Evolutionary conservation across 2,797 vertebrate species (phyloP).

Genomic region (Hozukius guyotensis): DNA sequence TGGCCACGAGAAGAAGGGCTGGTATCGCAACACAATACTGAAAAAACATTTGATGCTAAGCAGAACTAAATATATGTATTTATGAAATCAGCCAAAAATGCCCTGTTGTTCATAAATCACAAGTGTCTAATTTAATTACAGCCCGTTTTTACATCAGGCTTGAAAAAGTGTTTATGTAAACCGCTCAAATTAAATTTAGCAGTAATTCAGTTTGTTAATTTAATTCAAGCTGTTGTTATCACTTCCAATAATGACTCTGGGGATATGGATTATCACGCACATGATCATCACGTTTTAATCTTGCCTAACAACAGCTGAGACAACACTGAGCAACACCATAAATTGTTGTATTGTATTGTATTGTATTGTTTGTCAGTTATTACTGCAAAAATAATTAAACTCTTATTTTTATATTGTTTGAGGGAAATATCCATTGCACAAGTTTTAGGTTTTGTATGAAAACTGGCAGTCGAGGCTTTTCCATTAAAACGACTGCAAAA

Average conservation of each 20-base stretch:
- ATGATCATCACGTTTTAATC: slow-evolving; percentile 21
- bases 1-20: not conserved
- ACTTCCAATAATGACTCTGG: slow-evolving; percentile 16
- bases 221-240: slow-evolving; percentile 18
- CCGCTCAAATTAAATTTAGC: slow-evolving; percentile 22
- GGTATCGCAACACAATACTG: not conserved
- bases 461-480: not conserved
- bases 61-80: not conserved
- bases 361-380: not conserved
- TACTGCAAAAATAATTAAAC: slow-evolving; percentile 13
- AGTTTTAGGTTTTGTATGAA: not conserved
- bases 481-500: not conserved
- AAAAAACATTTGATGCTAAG: not conserved
- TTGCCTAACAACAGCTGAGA: slow-evolving; percentile 32
- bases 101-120: not conserved
- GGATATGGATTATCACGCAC: slow-evolving; percentile 25
- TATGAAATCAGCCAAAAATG: not conserved
- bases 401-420: not conserved
- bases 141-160: not conserved
- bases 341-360: no score
- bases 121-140: not conserved
- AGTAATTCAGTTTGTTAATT: slow-evolving; percentile 6
- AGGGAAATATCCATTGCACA: not conserved
- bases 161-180: slow-evolving; percentile 11
- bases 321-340: slow-evolving; percentile 7